These are phyloP conservation scores for Dermochelys coriacea DNA, from an alignment of 2,797 vertebrate species.

Conservation along the genomic window DNA sequence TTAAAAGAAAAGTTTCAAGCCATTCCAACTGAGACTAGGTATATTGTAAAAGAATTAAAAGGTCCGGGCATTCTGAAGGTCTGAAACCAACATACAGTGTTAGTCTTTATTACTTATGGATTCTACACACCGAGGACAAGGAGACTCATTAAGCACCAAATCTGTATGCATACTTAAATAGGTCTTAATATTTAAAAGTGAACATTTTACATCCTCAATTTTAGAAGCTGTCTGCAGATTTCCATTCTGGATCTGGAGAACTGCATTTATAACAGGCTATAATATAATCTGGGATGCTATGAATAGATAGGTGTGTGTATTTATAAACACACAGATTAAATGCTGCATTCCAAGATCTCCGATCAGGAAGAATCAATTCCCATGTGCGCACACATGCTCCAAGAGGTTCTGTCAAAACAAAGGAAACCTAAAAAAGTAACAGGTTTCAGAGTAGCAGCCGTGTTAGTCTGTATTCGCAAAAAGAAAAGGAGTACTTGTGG, in stretches of 20 bases:
- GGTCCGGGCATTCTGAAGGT: background rate
- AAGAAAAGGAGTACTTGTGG: no score
- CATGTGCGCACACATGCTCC: background rate
- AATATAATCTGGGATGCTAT: background rate
- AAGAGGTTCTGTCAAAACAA: conserved; percentile 18
- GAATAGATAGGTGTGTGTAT: background rate
- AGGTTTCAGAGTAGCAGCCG: no score
- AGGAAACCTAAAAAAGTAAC: background rate
- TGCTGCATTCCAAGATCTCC: background rate
- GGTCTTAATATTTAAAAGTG: background rate
- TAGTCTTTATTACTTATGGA: background rate
- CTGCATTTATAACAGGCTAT: conserved; percentile 21
- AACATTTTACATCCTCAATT: background rate
- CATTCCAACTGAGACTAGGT: background rate
- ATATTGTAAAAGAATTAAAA: background rate
- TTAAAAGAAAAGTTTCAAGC: background rate
- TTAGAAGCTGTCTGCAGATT: conserved; percentile 19
- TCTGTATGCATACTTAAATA: background rate
- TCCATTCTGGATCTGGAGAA: background rate
- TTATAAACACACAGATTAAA: background rate
- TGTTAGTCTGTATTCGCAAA: no score
- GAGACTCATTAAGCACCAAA: background rate
- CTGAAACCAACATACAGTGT: background rate
- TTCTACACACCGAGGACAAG: conserved; percentile 10
- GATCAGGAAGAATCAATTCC: background rate